These are phyloP conservation scores for Petrolisthes cinctipes DNA, from an alignment of 2,888 invertebrate species.

Conservation along the genomic window DNA sequence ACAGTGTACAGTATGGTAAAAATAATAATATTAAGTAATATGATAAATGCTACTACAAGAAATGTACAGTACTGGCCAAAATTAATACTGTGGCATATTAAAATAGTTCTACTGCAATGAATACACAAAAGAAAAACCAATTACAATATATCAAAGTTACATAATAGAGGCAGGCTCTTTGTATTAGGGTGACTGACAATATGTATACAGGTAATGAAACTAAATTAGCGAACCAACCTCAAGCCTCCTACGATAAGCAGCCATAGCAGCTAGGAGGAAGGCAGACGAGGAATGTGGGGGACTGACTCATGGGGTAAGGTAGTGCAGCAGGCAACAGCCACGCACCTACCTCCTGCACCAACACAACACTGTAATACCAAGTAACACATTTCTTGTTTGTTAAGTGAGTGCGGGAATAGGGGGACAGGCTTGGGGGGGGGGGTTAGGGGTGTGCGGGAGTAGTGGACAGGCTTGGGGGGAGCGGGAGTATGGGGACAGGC, in stretches of 20 bases:
- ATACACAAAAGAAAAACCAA: neutral
- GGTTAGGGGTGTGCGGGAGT: no score
- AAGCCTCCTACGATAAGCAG: constrained; percentile 53
- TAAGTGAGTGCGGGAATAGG: no score
- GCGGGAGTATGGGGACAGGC: no score
- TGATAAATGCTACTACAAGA: neutral
- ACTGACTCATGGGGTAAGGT: constrained; percentile 44
- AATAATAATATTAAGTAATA: neutral
- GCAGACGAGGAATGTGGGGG: constrained; percentile 29
- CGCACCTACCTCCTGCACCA: constrained; percentile 29
- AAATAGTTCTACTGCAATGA: neutral
- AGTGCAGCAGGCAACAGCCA: constrained; percentile 29
- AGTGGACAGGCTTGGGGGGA: no score
- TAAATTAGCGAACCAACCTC: constrained; percentile 28
- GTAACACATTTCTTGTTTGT: no score
- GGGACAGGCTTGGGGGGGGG: no score
- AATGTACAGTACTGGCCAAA: neutral
- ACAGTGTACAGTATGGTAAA: neutral
- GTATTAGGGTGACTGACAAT: neutral
- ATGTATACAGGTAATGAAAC: neutral
- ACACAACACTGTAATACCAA: constrained; percentile 39
- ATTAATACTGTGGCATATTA: neutral
- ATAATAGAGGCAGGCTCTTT: neutral
- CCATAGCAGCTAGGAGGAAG: constrained; percentile 44
- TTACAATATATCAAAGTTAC: neutral